A percentile compares a stretch with the other conserved stretches of the same genome.
These are phyloP conservation scores for Coelopa pilipes DNA, from an alignment of 2,888 invertebrate species.

Conservation along the genomic window DNA sequence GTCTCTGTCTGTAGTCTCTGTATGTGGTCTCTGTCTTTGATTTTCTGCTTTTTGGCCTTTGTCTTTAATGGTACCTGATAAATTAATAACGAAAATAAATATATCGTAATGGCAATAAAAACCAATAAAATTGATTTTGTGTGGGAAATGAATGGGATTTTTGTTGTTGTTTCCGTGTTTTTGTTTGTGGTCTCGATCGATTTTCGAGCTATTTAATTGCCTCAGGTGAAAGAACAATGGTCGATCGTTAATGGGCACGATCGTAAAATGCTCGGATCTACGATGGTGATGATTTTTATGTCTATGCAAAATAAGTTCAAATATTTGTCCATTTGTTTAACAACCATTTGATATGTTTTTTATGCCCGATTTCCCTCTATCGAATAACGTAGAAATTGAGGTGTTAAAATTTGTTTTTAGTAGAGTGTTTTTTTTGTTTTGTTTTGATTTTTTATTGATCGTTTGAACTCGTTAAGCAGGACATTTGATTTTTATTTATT, in stretches of 20 bases:
- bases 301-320: too few relatives aligned
- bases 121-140: background rate
- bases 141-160: conserved; percentile 9
- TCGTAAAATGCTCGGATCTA: background rate
- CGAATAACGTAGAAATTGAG: too few relatives aligned
- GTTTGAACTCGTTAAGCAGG: too few relatives aligned
- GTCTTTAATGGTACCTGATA: conserved; percentile 24
- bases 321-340: background rate
- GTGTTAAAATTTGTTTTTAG: too few relatives aligned
- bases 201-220: conserved; percentile 11
- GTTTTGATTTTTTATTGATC: too few relatives aligned
- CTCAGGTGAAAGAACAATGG: background rate
- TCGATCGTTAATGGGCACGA: conserved; percentile 10
- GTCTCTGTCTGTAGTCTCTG: too few relatives aligned
- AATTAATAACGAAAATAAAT: conserved; percentile 34
- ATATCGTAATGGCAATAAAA: conserved; percentile 20
- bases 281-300: background rate
- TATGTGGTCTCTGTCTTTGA: too few relatives aligned
- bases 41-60: background rate
- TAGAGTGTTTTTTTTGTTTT: too few relatives aligned
- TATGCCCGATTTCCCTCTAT: too few relatives aligned
- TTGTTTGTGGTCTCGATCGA: background rate
- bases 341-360: background rate
- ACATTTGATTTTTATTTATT: too few relatives aligned
- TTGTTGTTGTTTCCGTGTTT: too few relatives aligned